A percentile compares a stretch with the other conserved stretches of the same genome.
These are phyloP conservation scores for Ciconia boyciana DNA, from an alignment of 2,113 vertebrate species.

Conservation along the genomic window DNA sequence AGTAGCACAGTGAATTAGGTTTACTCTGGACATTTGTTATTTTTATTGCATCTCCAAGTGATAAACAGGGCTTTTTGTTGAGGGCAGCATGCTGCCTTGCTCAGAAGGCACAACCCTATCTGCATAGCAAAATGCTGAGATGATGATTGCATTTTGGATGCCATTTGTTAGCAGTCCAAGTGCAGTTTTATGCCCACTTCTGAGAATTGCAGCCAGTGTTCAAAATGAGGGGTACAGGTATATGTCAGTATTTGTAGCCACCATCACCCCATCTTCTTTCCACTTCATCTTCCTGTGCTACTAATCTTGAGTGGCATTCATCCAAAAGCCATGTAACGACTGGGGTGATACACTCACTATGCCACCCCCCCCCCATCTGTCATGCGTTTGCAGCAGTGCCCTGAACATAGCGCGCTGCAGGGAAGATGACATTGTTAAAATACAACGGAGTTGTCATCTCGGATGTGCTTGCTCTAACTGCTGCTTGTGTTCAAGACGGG, in stretches of 20 bases:
- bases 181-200: not conserved
- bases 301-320: not conserved
- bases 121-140: conserved; percentile 52
- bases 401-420: not conserved
- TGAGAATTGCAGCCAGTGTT: not conserved
- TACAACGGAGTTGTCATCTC: not conserved
- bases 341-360: accelerated
- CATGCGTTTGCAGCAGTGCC: not conserved
- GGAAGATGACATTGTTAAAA: not conserved
- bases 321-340: not conserved
- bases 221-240: not conserved
- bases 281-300: not conserved
- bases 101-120: conserved; percentile 53
- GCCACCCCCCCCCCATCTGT: accelerated
- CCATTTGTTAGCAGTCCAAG: conserved; percentile 39
- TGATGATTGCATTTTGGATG: conserved; percentile 1
- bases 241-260: not conserved
- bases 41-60: conserved; percentile 84
- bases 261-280: not conserved
- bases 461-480: not conserved
- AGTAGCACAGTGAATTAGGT: conserved; percentile 91
- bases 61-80: conserved; percentile 81
- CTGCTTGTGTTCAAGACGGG: not conserved
- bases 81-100: conserved; percentile 60
- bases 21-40: conserved; percentile 86